These are phyloP conservation scores for Hylaeus volcanicus DNA, from an alignment of 1,140 invertebrate species.

Conservation along the genomic window DNA sequence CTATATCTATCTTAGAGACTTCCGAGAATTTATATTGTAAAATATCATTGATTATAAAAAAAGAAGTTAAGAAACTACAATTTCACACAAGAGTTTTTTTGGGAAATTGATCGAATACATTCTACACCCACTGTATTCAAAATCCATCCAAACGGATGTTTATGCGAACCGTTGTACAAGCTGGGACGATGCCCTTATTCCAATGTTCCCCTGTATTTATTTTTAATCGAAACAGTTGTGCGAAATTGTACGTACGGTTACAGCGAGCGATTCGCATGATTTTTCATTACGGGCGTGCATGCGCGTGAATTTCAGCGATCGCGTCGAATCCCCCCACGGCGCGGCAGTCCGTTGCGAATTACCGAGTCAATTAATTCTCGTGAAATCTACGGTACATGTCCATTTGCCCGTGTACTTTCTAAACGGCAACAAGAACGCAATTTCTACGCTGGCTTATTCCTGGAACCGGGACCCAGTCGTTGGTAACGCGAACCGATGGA, in stretches of 20 bases:
- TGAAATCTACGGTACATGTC: slow-evolving; percentile 37
- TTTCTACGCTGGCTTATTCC: slow-evolving; percentile 50
- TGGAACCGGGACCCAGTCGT: slow-evolving; percentile 12
- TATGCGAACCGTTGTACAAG: no score
- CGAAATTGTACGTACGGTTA: neutral
- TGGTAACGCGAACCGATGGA: neutral
- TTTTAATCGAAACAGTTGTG: no score
- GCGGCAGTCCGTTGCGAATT: neutral
- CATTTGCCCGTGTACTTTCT: slow-evolving; percentile 50
- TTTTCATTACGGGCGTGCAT: neutral
- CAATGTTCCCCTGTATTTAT: no score
- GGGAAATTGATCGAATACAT: no score
- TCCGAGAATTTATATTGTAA: no score
- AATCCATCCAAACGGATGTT: no score
- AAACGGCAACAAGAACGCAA: slow-evolving; percentile 56
- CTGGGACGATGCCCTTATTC: no score
- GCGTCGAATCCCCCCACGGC: neutral
- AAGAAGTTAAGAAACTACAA: no score
- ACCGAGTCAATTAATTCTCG: slow-evolving; percentile 55
- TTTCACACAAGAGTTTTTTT: no score
- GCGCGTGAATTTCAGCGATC: slow-evolving; percentile 16
- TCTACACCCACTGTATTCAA: no score
- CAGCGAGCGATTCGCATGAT: neutral
- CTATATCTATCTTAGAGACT: no score
- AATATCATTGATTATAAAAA: no score